These are phyloP conservation scores for Otocyon megalotis DNA, from an alignment of 2,113 vertebrate species.

Conservation along the genomic window DNA sequence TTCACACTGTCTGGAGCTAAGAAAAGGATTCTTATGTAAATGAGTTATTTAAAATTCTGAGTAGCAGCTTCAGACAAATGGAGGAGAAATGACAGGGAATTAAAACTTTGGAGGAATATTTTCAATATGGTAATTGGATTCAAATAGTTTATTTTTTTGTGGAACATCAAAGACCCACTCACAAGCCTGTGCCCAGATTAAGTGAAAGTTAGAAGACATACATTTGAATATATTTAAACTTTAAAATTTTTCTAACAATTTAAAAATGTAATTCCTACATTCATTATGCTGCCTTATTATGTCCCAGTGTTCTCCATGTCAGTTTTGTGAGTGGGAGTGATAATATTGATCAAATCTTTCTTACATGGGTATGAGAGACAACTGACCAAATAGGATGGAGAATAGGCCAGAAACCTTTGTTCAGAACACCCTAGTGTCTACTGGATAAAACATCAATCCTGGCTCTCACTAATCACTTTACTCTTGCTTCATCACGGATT, in stretches of 20 bases:
- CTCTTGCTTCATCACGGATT: not conserved
- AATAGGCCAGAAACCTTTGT: too few relatives aligned
- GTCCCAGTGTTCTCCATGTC: not conserved
- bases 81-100: slow-evolving; percentile 81
- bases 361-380: not conserved
- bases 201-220: slow-evolving; percentile 61
- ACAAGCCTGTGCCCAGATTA: slow-evolving; percentile 44
- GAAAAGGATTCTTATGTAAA: slow-evolving; percentile 86
- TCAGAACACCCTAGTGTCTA: too few relatives aligned
- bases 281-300: not conserved
- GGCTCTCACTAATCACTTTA: not conserved
- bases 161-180: slow-evolving; percentile 66
- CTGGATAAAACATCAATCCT: not conserved
- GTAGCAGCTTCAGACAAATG: slow-evolving; percentile 80
- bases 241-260: not conserved
- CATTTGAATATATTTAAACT: slow-evolving; percentile 61
- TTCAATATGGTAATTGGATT: slow-evolving; percentile 82
- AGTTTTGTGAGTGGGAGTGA: not conserved
- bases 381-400: not conserved
- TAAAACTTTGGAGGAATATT: slow-evolving; percentile 77
- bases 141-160: slow-evolving; percentile 76
- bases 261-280: not conserved
- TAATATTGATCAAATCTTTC: not conserved
- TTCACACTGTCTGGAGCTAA: slow-evolving; percentile 77
- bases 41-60: slow-evolving; percentile 86